A percentile compares a stretch with the other conserved stretches of the same genome.
Evolutionary conservation across 2,888 invertebrate species (phyloP).

Genomic region (Drosophila diplacantha): DNA sequence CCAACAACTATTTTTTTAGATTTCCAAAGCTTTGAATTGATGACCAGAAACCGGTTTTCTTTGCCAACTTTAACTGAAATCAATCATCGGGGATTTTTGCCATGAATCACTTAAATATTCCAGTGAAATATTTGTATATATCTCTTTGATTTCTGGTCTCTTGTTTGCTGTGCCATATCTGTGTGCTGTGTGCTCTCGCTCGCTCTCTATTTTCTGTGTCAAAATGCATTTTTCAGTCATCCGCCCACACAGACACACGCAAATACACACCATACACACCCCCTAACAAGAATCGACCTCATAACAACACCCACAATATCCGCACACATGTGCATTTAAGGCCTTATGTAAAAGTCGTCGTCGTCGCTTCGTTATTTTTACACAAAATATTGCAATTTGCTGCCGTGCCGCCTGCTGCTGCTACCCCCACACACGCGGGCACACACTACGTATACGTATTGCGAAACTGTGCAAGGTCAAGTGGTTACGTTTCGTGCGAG

Average conservation of each 20-base stretch:
- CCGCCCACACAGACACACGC: constrained; percentile 29
- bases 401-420: neutral
- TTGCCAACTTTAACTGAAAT: constrained; percentile 11
- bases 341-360: constrained; percentile 54
- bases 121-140: constrained; percentile 9
- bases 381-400: constrained; percentile 37
- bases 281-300: constrained; percentile 5
- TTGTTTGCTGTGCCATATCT: constrained; percentile 3
- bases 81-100: constrained; percentile 19
- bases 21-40: constrained; percentile 6
- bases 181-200: too few relatives aligned
- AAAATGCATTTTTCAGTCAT: constrained; percentile 71
- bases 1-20: neutral
- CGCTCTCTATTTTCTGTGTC: constrained; percentile 54
- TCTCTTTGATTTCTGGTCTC: neutral
- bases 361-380: constrained; percentile 47
- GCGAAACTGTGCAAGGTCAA: constrained; percentile 67
- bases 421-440: constrained; percentile 5
- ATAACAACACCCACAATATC: constrained; percentile 48
- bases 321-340: constrained; percentile 16
- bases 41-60: constrained; percentile 12
- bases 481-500: constrained; percentile 42
- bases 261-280: neutral
- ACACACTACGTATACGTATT: constrained; percentile 27
- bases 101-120: constrained; percentile 19